These are phyloP conservation scores for Prenolepis imparis DNA, from an alignment of 2,888 invertebrate genomes.

Conservation along the genomic window DNA sequence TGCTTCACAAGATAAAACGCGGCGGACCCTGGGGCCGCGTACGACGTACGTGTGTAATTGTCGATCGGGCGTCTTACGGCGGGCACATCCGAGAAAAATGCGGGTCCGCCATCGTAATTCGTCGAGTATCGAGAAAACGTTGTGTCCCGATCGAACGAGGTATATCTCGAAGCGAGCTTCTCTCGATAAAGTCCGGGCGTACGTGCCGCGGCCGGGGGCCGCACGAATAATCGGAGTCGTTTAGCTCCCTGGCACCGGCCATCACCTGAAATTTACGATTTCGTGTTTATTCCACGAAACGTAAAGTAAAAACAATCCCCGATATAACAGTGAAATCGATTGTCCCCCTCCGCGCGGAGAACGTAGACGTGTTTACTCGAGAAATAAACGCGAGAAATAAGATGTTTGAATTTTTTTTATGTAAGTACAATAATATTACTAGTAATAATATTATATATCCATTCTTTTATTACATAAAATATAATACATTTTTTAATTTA, in stretches of 20 bases:
- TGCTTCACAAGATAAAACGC: constrained; percentile 54
- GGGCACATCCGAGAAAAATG: constrained; percentile 51
- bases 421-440: background rate
- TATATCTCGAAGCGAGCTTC: constrained; percentile 29
- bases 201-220: constrained; percentile 48
- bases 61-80: constrained; percentile 45
- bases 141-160: constrained; percentile 17
- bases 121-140: constrained; percentile 46
- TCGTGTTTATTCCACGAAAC: constrained; percentile 49
- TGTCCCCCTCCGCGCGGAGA: background rate
- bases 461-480: background rate
- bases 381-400: background rate
- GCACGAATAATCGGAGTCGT: constrained; percentile 53
- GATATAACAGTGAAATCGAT: constrained; percentile 47
- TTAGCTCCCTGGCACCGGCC: constrained; percentile 38
- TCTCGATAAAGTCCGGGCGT: constrained; percentile 46
- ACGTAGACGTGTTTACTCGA: constrained; percentile 1
- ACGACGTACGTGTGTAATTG: constrained; percentile 56
- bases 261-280: constrained; percentile 49
- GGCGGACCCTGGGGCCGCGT: constrained; percentile 29
- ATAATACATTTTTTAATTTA: background rate
- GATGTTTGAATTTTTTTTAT: background rate
- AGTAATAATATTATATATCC: no score
- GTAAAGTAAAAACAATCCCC: constrained; percentile 43
- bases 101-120: constrained; percentile 47